A percentile compares a stretch with the other conserved stretches of the same genome.
Evolutionary conservation across 2,113 vertebrate species (phyloP).

Genomic region (Probosciger aterrimus): DNA sequence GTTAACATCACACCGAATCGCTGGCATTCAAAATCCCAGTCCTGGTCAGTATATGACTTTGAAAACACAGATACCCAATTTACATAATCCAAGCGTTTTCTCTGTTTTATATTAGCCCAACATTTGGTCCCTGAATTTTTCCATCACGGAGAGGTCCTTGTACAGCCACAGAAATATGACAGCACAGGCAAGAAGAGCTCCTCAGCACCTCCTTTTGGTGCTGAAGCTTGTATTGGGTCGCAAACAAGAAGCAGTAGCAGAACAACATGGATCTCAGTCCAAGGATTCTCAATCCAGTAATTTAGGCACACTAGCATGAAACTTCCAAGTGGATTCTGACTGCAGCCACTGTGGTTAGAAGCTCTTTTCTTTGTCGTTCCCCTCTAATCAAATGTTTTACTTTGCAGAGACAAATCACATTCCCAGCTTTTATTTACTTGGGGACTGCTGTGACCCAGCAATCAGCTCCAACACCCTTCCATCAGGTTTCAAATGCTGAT

Average conservation of each 20-base stretch:
- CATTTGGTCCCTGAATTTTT: background rate
- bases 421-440: conserved; percentile 10
- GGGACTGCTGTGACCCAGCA: background rate
- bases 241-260: background rate
- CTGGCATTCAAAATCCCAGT: background rate
- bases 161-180: background rate
- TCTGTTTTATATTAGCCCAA: background rate
- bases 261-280: background rate
- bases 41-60: background rate
- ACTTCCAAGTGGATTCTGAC: background rate
- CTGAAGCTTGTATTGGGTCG: background rate
- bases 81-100: background rate
- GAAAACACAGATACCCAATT: background rate
- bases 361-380: conserved; percentile 7
- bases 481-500: background rate
- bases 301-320: background rate
- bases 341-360: background rate
- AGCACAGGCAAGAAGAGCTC: background rate
- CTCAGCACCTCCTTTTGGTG: background rate
- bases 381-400: conserved; percentile 16
- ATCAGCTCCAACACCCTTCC: background rate
- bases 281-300: background rate
- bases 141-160: background rate
- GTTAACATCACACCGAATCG: background rate
- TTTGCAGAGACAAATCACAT: conserved; percentile 30